phyloP scores from a whole-genome alignment of 2,113 vertebrate species.

The Trachemys scripta region DNA sequence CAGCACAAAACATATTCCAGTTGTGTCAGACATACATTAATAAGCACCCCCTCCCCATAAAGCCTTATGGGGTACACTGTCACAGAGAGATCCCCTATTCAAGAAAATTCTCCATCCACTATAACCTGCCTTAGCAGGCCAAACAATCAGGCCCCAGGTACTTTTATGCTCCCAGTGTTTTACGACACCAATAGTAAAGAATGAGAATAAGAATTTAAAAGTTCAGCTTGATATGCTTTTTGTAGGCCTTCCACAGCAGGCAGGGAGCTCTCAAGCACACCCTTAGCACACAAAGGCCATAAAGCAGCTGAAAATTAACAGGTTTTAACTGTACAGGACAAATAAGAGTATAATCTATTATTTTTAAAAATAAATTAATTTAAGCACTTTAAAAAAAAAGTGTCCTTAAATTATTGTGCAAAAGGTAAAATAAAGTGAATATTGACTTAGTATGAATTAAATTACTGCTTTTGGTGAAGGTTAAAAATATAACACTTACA shows the following conservation, averaged over 20 bases:
- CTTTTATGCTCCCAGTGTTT: not conserved
- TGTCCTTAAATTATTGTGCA: not conserved
- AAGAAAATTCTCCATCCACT: not conserved
- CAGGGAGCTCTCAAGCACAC: not conserved
- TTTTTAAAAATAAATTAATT: not conserved
- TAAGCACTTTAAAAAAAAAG: no score
- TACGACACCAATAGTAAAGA: not conserved
- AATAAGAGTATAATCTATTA: not conserved
- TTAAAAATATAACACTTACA: not conserved
- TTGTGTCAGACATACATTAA: no score
- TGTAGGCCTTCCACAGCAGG: not conserved
- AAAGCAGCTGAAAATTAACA: not conserved
- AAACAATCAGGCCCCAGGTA: not conserved
- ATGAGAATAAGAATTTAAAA: not conserved
- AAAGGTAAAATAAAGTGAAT: not conserved
- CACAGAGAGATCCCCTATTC: not conserved
- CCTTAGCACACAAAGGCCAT: not conserved
- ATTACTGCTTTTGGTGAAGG: not conserved
- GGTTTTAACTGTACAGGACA: not conserved
- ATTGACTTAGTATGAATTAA: not conserved
- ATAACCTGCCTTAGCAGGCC: rapidly evolving
- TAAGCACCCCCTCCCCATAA: no score
- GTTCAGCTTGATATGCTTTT: not conserved
- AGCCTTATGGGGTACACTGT: no score
- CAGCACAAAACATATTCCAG: no score